Evolutionary conservation across 2,888 invertebrate species (phyloP).

Genomic region (Melanophora roralis): DNA sequence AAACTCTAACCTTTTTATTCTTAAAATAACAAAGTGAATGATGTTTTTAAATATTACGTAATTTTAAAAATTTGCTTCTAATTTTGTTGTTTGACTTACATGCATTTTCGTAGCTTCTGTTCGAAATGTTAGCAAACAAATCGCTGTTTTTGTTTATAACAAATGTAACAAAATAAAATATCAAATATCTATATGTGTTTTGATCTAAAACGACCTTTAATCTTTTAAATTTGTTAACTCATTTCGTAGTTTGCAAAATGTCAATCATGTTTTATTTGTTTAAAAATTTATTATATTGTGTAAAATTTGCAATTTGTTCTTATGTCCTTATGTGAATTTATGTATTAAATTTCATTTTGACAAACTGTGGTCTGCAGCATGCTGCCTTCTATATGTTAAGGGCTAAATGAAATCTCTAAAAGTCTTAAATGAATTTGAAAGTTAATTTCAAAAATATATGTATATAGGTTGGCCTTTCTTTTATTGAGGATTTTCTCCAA

Average conservation of each 20-base stretch:
- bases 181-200: slow-evolving; percentile 30
- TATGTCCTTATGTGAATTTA: too few relatives aligned
- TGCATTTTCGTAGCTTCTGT: neutral
- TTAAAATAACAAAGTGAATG: neutral
- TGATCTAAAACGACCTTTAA: neutral
- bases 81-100: slow-evolving; percentile 9
- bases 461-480: too few relatives aligned
- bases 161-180: slow-evolving; percentile 14
- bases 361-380: too few relatives aligned
- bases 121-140: slow-evolving; percentile 30
- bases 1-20: slow-evolving; percentile 7
- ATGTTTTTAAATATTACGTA: neutral
- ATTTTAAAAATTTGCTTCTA: slow-evolving; percentile 27
- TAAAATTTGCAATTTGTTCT: neutral
- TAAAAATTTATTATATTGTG: neutral
- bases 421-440: too few relatives aligned
- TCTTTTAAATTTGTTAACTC: neutral
- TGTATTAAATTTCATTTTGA: too few relatives aligned
- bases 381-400: too few relatives aligned
- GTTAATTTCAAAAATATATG: too few relatives aligned
- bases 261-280: neutral
- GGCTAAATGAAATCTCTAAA: too few relatives aligned
- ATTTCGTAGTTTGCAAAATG: neutral
- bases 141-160: neutral
- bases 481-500: too few relatives aligned